These are phyloP conservation scores for Streptopelia turtur DNA, from an alignment of 2,797 vertebrate genomes.

Conservation along the genomic window DNA sequence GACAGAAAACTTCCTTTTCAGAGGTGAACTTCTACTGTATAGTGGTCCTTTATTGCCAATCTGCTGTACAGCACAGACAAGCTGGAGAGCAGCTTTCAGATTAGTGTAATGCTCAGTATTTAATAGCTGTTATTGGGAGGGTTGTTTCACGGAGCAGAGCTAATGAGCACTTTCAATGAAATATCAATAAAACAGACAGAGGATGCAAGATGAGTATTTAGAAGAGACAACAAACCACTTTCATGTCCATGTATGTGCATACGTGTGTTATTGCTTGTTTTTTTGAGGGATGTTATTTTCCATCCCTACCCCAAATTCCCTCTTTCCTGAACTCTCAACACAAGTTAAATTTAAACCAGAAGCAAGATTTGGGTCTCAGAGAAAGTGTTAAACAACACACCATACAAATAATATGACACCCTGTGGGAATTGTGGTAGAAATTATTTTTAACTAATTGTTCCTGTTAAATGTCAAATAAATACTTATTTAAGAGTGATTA, in stretches of 20 bases:
- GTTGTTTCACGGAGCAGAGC: neutral
- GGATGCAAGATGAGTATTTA: neutral
- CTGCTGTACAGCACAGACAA: constrained; percentile 31
- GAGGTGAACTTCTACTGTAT: neutral
- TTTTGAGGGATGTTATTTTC: neutral
- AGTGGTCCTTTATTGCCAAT: constrained; percentile 34
- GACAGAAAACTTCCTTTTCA: neutral
- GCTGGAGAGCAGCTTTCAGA: neutral
- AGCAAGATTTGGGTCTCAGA: neutral
- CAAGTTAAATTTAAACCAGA: neutral
- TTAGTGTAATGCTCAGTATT: neutral
- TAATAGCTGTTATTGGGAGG: neutral
- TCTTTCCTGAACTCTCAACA: neutral
- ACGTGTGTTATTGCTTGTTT: neutral
- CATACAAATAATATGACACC: neutral
- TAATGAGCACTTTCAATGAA: neutral
- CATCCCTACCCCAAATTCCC: neutral
- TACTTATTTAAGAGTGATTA: neutral
- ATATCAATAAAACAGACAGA: neutral
- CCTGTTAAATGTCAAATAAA: neutral
- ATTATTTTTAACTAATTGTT: neutral
- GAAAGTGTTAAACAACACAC: neutral
- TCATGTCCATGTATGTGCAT: neutral
- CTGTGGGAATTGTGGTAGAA: neutral
- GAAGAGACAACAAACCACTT: neutral